These are phyloP conservation scores for Folsomia candida DNA, from an alignment of 2,888 invertebrate genomes.

Conservation along the genomic window DNA sequence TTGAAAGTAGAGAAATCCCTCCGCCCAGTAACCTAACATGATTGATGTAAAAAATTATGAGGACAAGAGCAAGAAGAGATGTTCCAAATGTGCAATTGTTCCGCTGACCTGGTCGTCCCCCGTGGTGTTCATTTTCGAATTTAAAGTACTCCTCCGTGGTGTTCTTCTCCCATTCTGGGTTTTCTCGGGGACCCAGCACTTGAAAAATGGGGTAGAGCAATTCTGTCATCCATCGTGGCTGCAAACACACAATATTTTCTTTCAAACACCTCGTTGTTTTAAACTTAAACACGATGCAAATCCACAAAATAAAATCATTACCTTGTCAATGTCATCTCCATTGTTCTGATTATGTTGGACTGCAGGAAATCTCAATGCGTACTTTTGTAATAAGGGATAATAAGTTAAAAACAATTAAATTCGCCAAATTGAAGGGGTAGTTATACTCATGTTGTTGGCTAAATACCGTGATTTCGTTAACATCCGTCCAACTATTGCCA, in stretches of 20 bases:
- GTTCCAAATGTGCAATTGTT: conserved; percentile 13
- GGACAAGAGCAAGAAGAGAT: conserved; percentile 12
- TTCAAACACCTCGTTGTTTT: no score
- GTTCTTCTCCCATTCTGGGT: conserved; percentile 52
- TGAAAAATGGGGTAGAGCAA: conserved; percentile 66
- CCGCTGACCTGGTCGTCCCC: neutral
- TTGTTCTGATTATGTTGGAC: neutral
- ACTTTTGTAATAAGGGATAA: conserved; percentile 6
- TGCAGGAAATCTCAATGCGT: neutral
- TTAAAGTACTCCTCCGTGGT: neutral
- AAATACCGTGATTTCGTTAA: neutral
- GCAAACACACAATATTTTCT: no score
- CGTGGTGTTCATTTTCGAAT: neutral
- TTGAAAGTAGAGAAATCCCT: conserved; percentile 69
- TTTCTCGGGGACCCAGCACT: conserved; percentile 66
- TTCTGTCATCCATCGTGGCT: conserved; percentile 66
- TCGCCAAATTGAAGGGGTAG: no score
- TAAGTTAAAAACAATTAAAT: no score
- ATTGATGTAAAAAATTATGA: conserved; percentile 37
- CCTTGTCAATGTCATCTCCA: conserved; percentile 29
- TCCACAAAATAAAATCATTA: neutral
- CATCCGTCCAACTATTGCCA: conserved; percentile 20
- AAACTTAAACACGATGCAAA: no score
- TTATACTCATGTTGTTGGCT: no score
- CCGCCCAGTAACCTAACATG: conserved; percentile 62